phyloP scores from a whole-genome alignment of 2,888 invertebrate genomes.

The Erebia epiphron region DNA sequence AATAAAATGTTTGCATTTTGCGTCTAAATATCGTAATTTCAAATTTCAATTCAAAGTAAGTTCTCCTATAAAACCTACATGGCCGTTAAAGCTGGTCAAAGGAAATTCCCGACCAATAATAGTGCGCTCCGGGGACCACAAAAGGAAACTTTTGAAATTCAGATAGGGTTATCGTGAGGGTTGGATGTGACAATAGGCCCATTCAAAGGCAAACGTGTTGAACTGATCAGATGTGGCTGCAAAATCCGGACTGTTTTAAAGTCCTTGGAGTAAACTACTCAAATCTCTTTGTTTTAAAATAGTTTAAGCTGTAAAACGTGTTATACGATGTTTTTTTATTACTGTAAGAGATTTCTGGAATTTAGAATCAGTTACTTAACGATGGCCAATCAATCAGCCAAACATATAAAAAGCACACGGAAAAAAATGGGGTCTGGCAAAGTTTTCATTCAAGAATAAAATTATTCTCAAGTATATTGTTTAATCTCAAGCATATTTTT shows the following conservation, averaged over 20 bases:
- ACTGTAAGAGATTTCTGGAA: no score
- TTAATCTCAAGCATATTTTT: no score
- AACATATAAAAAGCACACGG: background rate
- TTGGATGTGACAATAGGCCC: slow-evolving; percentile 47
- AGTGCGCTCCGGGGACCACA: slow-evolving; percentile 45
- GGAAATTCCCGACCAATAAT: slow-evolving; percentile 41
- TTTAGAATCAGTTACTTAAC: background rate
- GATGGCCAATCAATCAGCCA: no score
- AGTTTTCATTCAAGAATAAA: no score
- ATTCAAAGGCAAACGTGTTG: slow-evolving; percentile 47
- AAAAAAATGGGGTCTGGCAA: no score
- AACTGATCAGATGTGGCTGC: slow-evolving; percentile 35
- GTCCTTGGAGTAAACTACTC: background rate
- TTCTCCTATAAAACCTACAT: slow-evolving; percentile 46
- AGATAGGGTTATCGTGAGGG: slow-evolving; percentile 52
- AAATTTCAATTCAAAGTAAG: slow-evolving; percentile 68
- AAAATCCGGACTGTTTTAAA: slow-evolving; percentile 14
- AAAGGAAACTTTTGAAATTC: slow-evolving; percentile 59
- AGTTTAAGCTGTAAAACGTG: no score
- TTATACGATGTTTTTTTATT: no score
- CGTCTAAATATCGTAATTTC: no score
- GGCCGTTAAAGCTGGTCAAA: slow-evolving; percentile 50
- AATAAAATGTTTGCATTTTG: slow-evolving; percentile 48
- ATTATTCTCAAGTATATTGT: no score
- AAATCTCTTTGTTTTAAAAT: background rate